Percentiles rank a stretch among this genome's conserved stretches.
These are phyloP conservation scores for Scaptomyza caliginosa DNA, from an alignment of 2,888 invertebrate genomes.

Conservation along the genomic window DNA sequence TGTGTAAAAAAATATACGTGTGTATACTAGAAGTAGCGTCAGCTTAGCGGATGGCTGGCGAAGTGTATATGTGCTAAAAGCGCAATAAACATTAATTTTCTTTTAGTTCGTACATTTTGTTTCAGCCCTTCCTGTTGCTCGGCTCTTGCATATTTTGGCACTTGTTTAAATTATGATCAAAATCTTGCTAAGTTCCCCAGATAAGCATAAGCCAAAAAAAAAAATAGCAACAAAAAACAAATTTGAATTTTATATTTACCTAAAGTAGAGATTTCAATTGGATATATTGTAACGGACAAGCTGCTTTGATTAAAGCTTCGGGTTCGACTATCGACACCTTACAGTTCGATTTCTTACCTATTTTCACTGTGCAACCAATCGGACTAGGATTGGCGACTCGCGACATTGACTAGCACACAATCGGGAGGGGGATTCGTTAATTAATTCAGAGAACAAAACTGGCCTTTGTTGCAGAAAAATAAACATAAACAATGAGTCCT, in stretches of 20 bases:
- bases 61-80: constrained; percentile 73
- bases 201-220: not conserved
- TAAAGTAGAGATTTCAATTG: not conserved
- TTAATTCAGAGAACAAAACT: too few species aligned
- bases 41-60: constrained; percentile 14
- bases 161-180: constrained; percentile 54
- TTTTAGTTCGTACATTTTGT: constrained; percentile 34
- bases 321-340: too few species aligned
- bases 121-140: constrained; percentile 24
- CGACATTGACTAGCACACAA: too few species aligned
- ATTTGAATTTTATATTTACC: constrained; percentile 1
- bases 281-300: too few species aligned
- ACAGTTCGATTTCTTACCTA: too few species aligned
- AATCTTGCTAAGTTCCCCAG: not conserved
- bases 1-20: not conserved
- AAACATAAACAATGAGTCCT: too few species aligned
- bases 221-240: not conserved
- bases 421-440: too few species aligned
- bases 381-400: too few species aligned
- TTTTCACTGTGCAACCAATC: too few species aligned
- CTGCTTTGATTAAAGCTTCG: too few species aligned
- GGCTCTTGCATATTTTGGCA: constrained; percentile 45
- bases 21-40: constrained; percentile 1
- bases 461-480: too few species aligned
- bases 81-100: constrained; percentile 78